Percentiles rank a stretch among this genome's conserved stretches.
These are phyloP conservation scores for Umimayanthus chanpuru DNA, from an alignment of 92 coral and sea anemone species.

Conservation along the genomic window DNA sequence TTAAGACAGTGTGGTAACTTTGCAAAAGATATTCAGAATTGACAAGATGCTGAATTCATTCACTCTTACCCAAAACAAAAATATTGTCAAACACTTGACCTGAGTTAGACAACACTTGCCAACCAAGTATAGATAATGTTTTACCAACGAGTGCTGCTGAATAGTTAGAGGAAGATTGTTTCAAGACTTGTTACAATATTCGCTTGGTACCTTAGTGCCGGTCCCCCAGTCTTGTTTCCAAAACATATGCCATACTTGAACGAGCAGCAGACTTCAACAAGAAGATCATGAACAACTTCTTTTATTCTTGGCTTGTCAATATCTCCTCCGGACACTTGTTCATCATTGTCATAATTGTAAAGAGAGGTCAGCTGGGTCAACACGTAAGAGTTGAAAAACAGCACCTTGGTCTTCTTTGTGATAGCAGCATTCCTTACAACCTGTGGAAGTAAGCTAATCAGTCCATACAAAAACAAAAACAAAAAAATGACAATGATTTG, in stretches of 20 bases:
- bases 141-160: no score
- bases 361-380: constrained; percentile 74
- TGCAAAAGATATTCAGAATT: no score
- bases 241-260: constrained; percentile 90
- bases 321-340: constrained; percentile 2
- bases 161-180: not conserved
- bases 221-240: constrained; percentile 72
- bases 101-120: no score
- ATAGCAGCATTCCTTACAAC: constrained; percentile 73
- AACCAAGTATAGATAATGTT: no score
- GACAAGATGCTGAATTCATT: no score
- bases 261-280: constrained; percentile 81
- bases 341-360: constrained; percentile 71
- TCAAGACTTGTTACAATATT: not conserved
- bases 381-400: constrained; percentile 75
- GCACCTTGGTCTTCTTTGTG: constrained; percentile 87
- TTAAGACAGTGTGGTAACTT: no score
- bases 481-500: not conserved
- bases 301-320: constrained; percentile 48
- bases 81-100: no score
- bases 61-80: no score
- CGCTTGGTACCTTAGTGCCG: constrained; percentile 61
- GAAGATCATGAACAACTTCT: constrained; percentile 60
- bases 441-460: constrained; percentile 41
- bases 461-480: not conserved